phyloP scores from a whole-genome alignment of 2,113 vertebrate species.

The Hippocampus zosterae region DNA sequence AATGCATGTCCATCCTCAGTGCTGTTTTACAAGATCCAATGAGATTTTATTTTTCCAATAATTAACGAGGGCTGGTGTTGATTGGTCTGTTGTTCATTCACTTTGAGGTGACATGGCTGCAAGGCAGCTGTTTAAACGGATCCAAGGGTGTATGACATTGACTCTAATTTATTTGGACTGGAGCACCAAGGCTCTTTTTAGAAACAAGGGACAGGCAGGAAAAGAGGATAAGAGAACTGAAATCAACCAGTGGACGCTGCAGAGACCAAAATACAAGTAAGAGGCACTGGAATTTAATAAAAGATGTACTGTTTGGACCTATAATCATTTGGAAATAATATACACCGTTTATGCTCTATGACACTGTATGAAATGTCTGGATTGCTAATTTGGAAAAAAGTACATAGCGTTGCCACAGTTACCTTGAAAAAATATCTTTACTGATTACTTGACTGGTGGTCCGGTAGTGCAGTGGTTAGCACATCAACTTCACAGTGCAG shows the following conservation, averaged over 20 bases:
- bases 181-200: background rate
- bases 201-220: background rate
- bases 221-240: background rate
- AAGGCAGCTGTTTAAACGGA: slow-evolving; percentile 26
- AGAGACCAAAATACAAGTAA: no score
- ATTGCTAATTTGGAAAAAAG: background rate
- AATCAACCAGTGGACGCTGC: background rate
- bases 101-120: slow-evolving; percentile 19
- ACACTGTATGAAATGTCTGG: background rate
- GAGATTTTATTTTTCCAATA: slow-evolving; percentile 5
- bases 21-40: background rate
- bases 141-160: slow-evolving; percentile 23
- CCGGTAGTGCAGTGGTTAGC: no score
- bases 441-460: no score
- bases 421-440: no score
- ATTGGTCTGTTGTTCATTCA: slow-evolving; percentile 28
- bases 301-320: background rate
- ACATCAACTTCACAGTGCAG: no score
- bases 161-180: slow-evolving; percentile 15
- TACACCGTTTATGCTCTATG: background rate
- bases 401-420: background rate
- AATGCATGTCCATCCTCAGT: background rate
- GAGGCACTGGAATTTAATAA: background rate
- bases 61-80: slow-evolving; percentile 43
- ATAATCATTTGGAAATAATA: background rate